Evolutionary conservation across 1,140 invertebrate species (phyloP), one percentile per base, ranked within the genome.

Genomic region (Bombus balteatus): DNA sequence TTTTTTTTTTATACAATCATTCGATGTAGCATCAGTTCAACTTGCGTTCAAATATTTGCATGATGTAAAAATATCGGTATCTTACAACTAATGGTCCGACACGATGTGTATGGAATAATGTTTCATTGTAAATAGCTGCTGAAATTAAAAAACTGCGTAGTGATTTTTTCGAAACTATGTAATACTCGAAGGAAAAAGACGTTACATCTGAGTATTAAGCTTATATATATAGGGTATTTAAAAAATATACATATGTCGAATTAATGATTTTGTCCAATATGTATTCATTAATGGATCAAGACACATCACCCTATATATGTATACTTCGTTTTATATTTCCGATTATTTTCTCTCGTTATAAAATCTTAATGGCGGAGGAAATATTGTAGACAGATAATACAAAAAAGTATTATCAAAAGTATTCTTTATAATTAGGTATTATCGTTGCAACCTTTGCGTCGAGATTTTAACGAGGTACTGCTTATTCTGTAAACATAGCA

Each of bases 401-500:
- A 34, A n/a, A 41, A 43, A 73, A 73, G 57, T 68, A 74, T 85
- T 81, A 81, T 15, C 28, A 62, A 39, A 74, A 81, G 84, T 85
- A 81, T 81, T 85, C 71, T 41, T 80, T 79, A 47, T 53, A 37
- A 83, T 70, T 77, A 77, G 57, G 72, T 68, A 70, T 83, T 47
- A 81, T 47, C 13, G 71, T 82, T 57, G 34, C 53, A 47, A 53
- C 3, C 34, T 39, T 41, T 53, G 41, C 66, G 13, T 43, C 37
- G 39, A 15, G 9, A n/a, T 41, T 79, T 47, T 37, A 75, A 75
- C 37, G 43, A 74, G 10, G 68, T 62, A 62, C 57, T 65, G 79
- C 78, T 85, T 85, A 59, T 22, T 3, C 62, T 47, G 62, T 71
- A 78, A 47, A 73, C 22, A 34, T 85, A 85, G 79, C 84, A 81